phyloP scores from a whole-genome alignment of 2,888 invertebrate genomes.

The Bellardia bayeri region DNA sequence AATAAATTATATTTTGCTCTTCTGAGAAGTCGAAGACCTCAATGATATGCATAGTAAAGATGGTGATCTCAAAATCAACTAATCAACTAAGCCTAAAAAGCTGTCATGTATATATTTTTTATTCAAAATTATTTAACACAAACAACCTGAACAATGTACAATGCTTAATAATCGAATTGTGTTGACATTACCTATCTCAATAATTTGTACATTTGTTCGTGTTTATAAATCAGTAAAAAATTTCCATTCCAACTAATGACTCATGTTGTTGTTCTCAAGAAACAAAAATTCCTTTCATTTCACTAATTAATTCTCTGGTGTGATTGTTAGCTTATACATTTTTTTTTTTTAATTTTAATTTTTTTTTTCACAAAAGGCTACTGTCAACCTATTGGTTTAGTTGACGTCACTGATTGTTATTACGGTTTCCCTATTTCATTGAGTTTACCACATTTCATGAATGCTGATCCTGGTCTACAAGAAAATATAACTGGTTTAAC shows the following conservation, averaged over 20 bases:
- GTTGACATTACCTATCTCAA: slow-evolving; percentile 25
- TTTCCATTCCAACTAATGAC: slow-evolving; percentile 49
- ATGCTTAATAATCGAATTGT: background rate
- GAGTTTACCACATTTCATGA: slow-evolving; percentile 94
- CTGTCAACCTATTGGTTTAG: slow-evolving; percentile 90
- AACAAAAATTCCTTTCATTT: slow-evolving; percentile 46
- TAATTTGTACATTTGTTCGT: background rate
- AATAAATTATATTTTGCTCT: no score
- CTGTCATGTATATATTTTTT: background rate
- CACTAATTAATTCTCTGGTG: background rate
- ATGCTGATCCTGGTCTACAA: slow-evolving; percentile 88
- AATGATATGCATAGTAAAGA: no score
- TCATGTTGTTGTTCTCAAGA: background rate
- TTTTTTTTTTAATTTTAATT: slow-evolving; percentile 36
- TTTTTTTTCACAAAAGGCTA: slow-evolving; percentile 83
- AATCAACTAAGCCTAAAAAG: no score
- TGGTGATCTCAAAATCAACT: no score
- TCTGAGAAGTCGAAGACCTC: no score
- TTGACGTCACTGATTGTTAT: slow-evolving; percentile 94
- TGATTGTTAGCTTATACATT: slow-evolving; percentile 10
- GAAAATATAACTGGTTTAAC: slow-evolving; percentile 88
- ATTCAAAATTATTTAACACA: background rate
- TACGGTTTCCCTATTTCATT: slow-evolving; percentile 95
- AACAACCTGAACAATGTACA: background rate
- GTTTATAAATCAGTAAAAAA: slow-evolving; percentile 12